These are phyloP conservation scores for Xerus rutilus DNA, from an alignment of 2,797 vertebrate species.

Conservation along the genomic window DNA sequence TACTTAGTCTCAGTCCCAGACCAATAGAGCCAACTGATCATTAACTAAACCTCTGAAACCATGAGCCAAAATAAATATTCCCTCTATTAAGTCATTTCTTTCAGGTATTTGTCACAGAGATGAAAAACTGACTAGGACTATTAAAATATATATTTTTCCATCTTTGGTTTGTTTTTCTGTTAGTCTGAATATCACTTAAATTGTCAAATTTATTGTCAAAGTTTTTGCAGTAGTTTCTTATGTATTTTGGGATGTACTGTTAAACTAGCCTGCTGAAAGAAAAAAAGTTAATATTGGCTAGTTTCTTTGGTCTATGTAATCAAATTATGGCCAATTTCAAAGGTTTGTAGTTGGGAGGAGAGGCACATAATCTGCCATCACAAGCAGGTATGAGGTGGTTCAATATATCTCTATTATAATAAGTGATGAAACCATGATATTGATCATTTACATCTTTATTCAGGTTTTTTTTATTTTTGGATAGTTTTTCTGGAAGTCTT, in stretches of 20 bases:
- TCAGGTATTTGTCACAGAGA: too few species aligned
- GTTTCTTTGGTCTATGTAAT: background rate
- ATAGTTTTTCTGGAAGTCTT: background rate
- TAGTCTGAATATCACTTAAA: background rate
- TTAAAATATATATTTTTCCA: background rate
- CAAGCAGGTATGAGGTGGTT: background rate
- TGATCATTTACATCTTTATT: background rate
- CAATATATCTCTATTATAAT: background rate
- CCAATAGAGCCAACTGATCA: too few species aligned
- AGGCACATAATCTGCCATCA: background rate
- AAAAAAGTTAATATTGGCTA: background rate
- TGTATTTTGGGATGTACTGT: background rate
- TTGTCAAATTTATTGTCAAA: background rate
- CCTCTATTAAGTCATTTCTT: too few species aligned
- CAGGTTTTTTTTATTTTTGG: background rate
- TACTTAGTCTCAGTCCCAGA: too few species aligned
- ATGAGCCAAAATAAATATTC: too few species aligned
- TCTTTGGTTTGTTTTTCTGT: background rate
- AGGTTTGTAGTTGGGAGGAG: background rate
- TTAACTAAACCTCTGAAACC: too few species aligned
- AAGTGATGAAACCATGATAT: background rate
- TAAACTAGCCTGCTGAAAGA: background rate
- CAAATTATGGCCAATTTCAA: background rate
- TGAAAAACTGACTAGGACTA: background rate
- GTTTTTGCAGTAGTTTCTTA: background rate